Evolutionary conservation across 1,140 invertebrate species (phyloP).

Genomic region (Chrysomallon squamiferum): DNA sequence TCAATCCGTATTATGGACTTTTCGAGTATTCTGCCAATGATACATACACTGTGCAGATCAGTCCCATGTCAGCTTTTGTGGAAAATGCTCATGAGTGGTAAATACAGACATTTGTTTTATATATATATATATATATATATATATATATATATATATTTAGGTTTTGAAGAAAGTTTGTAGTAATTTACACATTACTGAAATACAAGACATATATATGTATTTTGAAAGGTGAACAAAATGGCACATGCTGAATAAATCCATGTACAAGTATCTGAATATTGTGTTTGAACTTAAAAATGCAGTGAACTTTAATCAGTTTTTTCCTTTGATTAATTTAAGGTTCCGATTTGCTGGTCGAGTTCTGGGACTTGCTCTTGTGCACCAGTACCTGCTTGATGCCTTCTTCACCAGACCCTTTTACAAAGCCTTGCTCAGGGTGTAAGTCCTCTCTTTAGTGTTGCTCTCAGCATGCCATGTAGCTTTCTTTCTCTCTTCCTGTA

Average conservation of each 20-base stretch:
- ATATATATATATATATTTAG: background rate
- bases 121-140: background rate
- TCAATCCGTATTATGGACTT: constrained; percentile 97
- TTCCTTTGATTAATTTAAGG: constrained; percentile 68
- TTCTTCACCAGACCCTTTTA: constrained; percentile 98
- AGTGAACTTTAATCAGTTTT: too few species aligned
- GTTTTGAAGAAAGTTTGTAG: constrained; percentile 4
- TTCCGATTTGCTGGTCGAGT: constrained; percentile 95
- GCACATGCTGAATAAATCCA: background rate
- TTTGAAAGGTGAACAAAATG: background rate
- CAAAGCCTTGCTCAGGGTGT: constrained; percentile 88
- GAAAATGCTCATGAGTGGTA: constrained; percentile 97
- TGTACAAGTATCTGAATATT: background rate
- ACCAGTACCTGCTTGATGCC: constrained; percentile 95
- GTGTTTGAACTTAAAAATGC: too few species aligned
- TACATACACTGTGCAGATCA: constrained; percentile 97
- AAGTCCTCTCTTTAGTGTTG: too few species aligned
- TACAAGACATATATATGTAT: background rate
- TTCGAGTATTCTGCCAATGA: constrained; percentile 99
- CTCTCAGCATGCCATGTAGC: too few species aligned
- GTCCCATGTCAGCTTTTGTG: constrained; percentile 96
- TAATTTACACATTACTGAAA: background rate
- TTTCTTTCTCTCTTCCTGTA: too few species aligned
- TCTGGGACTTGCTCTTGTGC: constrained; percentile 89
- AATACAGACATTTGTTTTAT: constrained; percentile 5